Percentiles rank a stretch among this genome's conserved stretches.
Evolutionary conservation across 2,113 vertebrate species (phyloP).

Genomic region (Zapus hudsonius): DNA sequence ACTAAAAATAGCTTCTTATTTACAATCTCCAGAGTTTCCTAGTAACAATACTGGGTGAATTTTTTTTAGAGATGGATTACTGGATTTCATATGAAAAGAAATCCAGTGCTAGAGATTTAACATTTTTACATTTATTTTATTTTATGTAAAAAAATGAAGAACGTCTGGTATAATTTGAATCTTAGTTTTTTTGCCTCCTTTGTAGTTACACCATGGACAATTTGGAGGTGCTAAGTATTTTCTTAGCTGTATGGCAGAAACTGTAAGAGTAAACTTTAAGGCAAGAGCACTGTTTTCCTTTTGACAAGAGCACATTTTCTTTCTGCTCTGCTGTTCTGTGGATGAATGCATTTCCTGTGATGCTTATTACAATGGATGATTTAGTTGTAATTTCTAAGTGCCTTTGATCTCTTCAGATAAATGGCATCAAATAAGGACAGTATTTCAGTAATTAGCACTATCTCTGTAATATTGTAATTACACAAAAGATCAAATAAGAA

Average conservation of each 20-base stretch:
- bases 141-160: background rate
- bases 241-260: constrained; percentile 29
- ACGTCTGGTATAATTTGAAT: background rate
- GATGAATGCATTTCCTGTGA: background rate
- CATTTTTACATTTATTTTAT: background rate
- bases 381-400: constrained; percentile 50
- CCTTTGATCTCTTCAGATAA: constrained; percentile 59
- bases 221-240: background rate
- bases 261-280: background rate
- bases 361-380: background rate
- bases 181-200: background rate
- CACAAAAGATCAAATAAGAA: constrained; percentile 51
- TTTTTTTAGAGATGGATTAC: background rate
- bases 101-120: background rate
- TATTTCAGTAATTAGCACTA: constrained; percentile 44
- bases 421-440: background rate
- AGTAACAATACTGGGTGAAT: background rate
- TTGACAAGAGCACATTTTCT: background rate
- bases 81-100: background rate
- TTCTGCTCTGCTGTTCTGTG: background rate
- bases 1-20: background rate
- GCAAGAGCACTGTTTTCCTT: constrained; percentile 28
- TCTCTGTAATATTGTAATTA: constrained; percentile 48
- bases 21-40: background rate
- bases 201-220: background rate